A percentile compares a stretch with the other conserved stretches of the same genome.
These are phyloP conservation scores for Geococcyx californianus DNA, from an alignment of 2,113 vertebrate species.

Conservation along the genomic window DNA sequence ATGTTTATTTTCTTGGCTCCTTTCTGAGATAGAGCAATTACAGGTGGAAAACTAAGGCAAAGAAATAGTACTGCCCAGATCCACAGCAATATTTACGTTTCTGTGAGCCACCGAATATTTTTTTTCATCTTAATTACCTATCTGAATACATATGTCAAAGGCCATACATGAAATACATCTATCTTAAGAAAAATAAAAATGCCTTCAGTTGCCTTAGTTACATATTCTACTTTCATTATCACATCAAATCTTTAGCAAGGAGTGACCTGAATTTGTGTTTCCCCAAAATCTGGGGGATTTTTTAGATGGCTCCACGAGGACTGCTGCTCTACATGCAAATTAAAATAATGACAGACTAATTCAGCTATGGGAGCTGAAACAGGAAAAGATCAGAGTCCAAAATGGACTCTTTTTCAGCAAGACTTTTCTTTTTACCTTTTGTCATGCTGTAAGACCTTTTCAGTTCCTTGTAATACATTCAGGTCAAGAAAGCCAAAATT, in stretches of 20 bases:
- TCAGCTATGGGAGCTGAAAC: neutral
- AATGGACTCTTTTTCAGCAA: neutral
- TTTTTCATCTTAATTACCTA: neutral
- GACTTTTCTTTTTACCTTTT: neutral
- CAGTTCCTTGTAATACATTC: neutral
- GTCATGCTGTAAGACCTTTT: neutral
- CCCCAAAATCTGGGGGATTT: neutral
- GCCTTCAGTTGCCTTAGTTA: neutral
- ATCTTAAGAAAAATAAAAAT: neutral
- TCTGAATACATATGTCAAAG: neutral
- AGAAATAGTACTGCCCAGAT: neutral
- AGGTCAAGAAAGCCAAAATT: neutral
- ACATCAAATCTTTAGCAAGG: neutral
- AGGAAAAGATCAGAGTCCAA: neutral
- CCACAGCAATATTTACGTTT: neutral
- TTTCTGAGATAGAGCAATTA: neutral
- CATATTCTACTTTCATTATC: neutral
- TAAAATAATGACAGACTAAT: neutral
- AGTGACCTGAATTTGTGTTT: neutral
- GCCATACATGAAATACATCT: neutral
- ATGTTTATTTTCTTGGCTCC: rapidly evolving
- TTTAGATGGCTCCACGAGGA: neutral
- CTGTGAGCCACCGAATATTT: neutral
- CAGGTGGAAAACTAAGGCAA: neutral
- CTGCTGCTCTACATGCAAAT: neutral